These are phyloP conservation scores for Nemurella pictetii DNA, from an alignment of 2,888 invertebrate genomes.

Conservation along the genomic window DNA sequence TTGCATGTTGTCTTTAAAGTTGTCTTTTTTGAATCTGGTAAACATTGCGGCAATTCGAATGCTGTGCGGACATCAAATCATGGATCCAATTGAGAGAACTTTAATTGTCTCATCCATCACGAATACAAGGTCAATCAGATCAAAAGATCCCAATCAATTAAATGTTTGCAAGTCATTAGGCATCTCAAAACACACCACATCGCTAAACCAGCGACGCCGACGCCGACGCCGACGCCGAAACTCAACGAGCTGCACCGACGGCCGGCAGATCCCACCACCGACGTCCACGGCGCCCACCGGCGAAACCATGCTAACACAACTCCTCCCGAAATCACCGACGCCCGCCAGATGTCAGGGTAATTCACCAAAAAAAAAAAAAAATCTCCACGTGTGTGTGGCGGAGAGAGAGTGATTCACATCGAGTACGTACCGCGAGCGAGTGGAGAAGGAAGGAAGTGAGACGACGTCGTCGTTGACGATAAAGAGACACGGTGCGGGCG, in stretches of 20 bases:
- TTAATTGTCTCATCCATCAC: too few relatives aligned
- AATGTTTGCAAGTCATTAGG: too few relatives aligned
- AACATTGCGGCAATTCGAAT: too few relatives aligned
- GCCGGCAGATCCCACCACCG: neutral
- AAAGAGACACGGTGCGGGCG: neutral
- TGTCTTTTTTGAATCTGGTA: too few relatives aligned
- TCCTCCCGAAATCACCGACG: neutral
- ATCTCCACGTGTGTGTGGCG: neutral
- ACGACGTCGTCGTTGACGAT: slow-evolving; percentile 21
- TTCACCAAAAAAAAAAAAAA: neutral
- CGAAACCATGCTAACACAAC: neutral
- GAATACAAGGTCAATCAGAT: too few relatives aligned
- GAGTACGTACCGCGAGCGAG: neutral
- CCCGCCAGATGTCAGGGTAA: slow-evolving; percentile 9
- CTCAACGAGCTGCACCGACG: neutral
- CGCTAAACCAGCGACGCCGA: slow-evolving; percentile 28
- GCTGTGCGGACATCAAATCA: too few relatives aligned
- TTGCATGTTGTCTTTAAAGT: too few relatives aligned
- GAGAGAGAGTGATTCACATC: neutral
- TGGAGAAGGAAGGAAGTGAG: neutral
- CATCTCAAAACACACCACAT: neutral
- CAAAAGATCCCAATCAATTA: too few relatives aligned
- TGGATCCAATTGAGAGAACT: too few relatives aligned
- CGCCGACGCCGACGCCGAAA: neutral
- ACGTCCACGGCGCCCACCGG: neutral